These are phyloP conservation scores for Rhinogobius similis DNA, from an alignment of 2,113 vertebrate genomes.

Conservation along the genomic window DNA sequence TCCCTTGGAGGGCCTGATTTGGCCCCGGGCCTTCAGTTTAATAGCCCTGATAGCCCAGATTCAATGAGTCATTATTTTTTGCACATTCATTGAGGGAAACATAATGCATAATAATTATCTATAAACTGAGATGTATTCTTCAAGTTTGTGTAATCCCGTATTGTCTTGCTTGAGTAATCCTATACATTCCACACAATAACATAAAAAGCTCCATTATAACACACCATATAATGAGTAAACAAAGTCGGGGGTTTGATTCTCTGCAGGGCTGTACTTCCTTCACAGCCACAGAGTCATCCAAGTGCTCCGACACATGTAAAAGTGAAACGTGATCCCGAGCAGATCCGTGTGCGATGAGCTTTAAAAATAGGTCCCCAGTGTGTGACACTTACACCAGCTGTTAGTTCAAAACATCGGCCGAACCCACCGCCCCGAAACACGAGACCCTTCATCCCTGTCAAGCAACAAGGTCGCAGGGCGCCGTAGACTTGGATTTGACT, in stretches of 20 bases:
- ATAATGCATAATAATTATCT: too few species aligned
- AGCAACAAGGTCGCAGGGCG: background rate
- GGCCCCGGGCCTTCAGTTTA: too few species aligned
- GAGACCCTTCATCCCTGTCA: background rate
- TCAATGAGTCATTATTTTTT: too few species aligned
- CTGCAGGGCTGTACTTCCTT: slow-evolving; percentile 2
- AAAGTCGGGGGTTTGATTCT: background rate
- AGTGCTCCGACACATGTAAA: slow-evolving; percentile 28
- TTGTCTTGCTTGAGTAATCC: too few species aligned
- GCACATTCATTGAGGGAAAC: too few species aligned
- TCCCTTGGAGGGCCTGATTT: too few species aligned
- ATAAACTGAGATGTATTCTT: too few species aligned
- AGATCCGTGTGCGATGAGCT: slow-evolving; percentile 32
- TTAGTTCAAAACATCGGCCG: slow-evolving; percentile 24
- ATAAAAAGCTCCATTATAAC: too few species aligned
- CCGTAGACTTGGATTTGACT: background rate
- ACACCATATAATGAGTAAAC: background rate
- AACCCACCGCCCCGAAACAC: background rate
- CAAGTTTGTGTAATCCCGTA: too few species aligned
- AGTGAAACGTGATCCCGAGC: slow-evolving; percentile 63
- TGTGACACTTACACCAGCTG: slow-evolving; percentile 56
- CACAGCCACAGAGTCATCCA: slow-evolving; percentile 19
- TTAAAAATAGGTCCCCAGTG: slow-evolving; percentile 66
- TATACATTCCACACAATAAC: too few species aligned
- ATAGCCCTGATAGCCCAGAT: too few species aligned